Conservation (phyloP, 1,140 invertebrate genomes). For the Adoxophyes honmai region DNA sequence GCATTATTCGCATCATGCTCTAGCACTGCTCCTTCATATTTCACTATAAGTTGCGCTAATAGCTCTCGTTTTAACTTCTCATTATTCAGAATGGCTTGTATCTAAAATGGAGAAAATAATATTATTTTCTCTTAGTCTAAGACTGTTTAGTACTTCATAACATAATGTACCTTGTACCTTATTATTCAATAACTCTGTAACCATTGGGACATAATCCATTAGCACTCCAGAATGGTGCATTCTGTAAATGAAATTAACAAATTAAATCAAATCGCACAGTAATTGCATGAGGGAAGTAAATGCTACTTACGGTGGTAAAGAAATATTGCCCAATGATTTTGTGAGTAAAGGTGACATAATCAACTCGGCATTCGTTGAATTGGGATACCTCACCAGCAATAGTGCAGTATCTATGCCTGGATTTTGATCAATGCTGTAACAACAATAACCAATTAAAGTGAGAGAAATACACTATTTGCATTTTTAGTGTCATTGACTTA, state of each 20-base stretch:
- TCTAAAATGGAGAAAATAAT: conserved; percentile 41
- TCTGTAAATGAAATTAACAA: conserved; percentile 38
- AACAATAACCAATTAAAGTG: too few species aligned
- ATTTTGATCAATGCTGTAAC: conserved; percentile 64
- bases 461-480: too few species aligned
- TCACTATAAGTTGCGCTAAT: conserved; percentile 66
- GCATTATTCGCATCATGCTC: conserved; percentile 71
- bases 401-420: conserved; percentile 70
- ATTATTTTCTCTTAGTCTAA: too few species aligned
- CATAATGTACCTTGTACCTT: too few species aligned
- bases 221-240: conserved; percentile 62
- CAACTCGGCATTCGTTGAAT: conserved; percentile 68
- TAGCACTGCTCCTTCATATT: conserved; percentile 69
- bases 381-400: conserved; percentile 66
- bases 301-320: conserved; percentile 62
- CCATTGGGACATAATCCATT: conserved; percentile 78
- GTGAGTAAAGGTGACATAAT: conserved; percentile 69
- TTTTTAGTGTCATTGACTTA: too few species aligned
- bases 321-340: conserved; percentile 64
- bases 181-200: conserved; percentile 74
- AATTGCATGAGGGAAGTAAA: background rate
- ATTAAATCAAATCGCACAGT: background rate
- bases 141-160: too few species aligned
- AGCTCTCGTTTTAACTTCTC: conserved; percentile 67
- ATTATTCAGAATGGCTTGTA: conserved; percentile 61